Conservation (phyloP, 2,797 vertebrate species). For the Enteromius fasciolatus region DNA sequence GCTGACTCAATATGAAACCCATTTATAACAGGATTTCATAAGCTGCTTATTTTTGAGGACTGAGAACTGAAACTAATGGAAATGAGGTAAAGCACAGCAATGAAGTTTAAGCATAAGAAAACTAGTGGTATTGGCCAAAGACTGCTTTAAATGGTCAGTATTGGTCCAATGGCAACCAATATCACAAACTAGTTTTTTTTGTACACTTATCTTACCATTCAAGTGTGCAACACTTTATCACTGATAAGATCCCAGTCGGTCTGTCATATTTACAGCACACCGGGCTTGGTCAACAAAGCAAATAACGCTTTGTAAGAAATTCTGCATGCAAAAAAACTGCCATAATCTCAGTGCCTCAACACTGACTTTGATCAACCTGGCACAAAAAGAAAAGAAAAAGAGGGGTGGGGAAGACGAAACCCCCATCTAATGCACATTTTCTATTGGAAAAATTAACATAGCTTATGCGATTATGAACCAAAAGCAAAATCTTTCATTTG, state of each 20-base stretch:
- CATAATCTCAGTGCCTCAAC: constrained; percentile 6
- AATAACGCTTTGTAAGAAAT: constrained; percentile 29
- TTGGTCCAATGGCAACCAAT: constrained; percentile 14
- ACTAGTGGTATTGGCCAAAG: background rate
- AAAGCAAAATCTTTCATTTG: constrained; percentile 22
- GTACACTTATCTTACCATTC: constrained; percentile 17
- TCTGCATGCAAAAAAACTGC: background rate
- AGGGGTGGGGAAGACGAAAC: background rate
- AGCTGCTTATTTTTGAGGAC: constrained; percentile 20
- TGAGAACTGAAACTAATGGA: background rate
- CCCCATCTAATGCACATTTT: constrained; percentile 34
- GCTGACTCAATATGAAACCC: constrained; percentile 4
- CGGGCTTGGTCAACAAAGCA: constrained; percentile 39
- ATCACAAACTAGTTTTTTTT: background rate
- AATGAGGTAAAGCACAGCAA: constrained; percentile 25
- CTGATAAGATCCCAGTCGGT: constrained; percentile 14
- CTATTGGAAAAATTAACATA: background rate
- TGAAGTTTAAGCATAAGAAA: background rate
- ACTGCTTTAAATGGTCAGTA: constrained; percentile 16
- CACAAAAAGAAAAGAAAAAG: background rate
- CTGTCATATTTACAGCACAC: constrained; percentile 19
- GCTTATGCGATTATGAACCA: background rate
- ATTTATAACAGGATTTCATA: constrained; percentile 15
- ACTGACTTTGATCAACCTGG: constrained; percentile 49
- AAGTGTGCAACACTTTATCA: constrained; percentile 24